Percentiles rank a stretch among this genome's conserved stretches.
phyloP scores from a whole-genome alignment of 1,140 invertebrate genomes.

The Reticulitermes speratus region DNA sequence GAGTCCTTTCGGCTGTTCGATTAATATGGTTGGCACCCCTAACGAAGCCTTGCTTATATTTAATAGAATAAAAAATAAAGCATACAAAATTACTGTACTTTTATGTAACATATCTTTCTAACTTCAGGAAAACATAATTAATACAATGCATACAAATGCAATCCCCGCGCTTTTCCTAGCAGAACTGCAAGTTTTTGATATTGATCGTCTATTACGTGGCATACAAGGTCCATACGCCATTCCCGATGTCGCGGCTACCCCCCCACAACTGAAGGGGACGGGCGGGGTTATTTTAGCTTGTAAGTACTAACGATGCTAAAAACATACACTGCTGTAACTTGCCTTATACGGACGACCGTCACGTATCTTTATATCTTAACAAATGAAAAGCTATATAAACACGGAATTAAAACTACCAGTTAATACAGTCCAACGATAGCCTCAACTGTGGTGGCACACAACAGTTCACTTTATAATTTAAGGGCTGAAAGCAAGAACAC shows the following conservation, averaged over 20 bases:
- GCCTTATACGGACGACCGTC: background rate
- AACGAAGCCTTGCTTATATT: conserved; percentile 36
- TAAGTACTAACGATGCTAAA: background rate
- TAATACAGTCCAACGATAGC: background rate
- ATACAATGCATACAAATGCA: conserved; percentile 40
- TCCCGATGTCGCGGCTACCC: conserved; percentile 47
- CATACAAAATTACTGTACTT: background rate
- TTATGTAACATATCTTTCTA: background rate
- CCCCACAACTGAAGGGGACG: conserved; percentile 37
- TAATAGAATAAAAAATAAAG: background rate
- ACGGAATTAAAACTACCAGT: background rate
- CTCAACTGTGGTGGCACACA: no score
- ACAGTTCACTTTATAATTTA: no score
- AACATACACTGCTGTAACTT: background rate
- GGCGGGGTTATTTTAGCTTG: conserved; percentile 27
- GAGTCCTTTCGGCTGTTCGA: background rate
- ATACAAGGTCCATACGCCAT: conserved; percentile 40
- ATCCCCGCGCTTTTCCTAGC: conserved; percentile 48
- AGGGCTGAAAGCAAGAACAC: no score
- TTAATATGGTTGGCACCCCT: conserved; percentile 42
- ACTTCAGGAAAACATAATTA: background rate
- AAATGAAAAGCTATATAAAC: no score
- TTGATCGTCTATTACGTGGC: conserved; percentile 26
- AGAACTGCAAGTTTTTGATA: conserved; percentile 42
- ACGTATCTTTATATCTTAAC: background rate